phyloP scores from a whole-genome alignment of 2,113 vertebrate genomes.

The Rissa tridactyla region DNA sequence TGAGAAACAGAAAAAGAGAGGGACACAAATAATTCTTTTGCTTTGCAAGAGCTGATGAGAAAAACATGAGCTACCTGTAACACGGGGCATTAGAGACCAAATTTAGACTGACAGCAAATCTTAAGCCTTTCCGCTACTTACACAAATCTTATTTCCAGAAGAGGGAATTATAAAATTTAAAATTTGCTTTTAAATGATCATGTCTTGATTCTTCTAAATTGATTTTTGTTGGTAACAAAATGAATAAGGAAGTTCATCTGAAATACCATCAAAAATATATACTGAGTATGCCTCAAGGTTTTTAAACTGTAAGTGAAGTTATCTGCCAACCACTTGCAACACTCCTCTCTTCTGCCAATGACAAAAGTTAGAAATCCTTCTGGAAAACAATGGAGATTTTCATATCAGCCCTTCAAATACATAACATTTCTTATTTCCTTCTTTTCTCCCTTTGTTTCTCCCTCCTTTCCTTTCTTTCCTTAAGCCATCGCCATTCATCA shows the following conservation, averaged over 20 bases:
- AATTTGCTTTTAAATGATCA: background rate
- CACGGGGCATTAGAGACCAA: background rate
- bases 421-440: background rate
- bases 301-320: background rate
- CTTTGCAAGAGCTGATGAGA: conserved; percentile 15
- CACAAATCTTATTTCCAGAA: background rate
- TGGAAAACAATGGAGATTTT: background rate
- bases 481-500: background rate
- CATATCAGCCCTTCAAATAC: background rate
- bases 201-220: background rate
- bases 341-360: background rate
- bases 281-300: background rate
- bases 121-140: background rate
- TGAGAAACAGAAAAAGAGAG: background rate
- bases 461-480: background rate
- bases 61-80: background rate
- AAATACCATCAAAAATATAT: background rate
- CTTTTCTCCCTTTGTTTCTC: background rate
- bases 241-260: background rate
- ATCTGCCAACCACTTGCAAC: background rate
- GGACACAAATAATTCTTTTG: background rate
- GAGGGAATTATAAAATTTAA: background rate
- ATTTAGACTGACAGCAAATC: background rate
- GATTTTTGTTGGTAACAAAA: background rate
- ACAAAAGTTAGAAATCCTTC: background rate